Percentiles rank a stretch among this genome's conserved stretches.
Evolutionary conservation across 2,888 invertebrate genomes (phyloP).

Genomic region (Sussaba pulchella): DNA sequence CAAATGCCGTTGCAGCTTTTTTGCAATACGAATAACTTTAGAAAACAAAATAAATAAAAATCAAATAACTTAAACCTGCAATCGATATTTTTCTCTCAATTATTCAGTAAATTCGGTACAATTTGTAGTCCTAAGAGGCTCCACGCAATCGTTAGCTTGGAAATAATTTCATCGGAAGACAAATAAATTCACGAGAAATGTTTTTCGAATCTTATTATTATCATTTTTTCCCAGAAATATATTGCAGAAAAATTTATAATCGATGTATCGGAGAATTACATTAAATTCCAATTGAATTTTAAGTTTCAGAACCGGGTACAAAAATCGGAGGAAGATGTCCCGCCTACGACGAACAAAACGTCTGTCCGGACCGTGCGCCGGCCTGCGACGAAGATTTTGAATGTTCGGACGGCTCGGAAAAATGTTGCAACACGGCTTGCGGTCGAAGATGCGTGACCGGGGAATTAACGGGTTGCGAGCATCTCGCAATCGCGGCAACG

Average conservation of each 20-base stretch:
- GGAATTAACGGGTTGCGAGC: constrained; percentile 87
- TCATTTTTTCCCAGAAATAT: no score
- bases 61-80: no score
- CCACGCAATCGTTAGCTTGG: no score
- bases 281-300: not conserved
- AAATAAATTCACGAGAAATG: no score
- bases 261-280: not conserved
- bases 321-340: constrained; percentile 80
- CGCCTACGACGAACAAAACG: constrained; percentile 79
- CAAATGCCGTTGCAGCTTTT: not conserved
- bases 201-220: no score
- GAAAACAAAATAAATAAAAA: no score
- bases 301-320: constrained; percentile 73
- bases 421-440: constrained; percentile 90
- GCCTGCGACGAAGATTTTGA: constrained; percentile 87
- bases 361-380: constrained; percentile 87
- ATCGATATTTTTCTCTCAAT: no score
- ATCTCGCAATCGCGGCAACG: constrained; percentile 87
- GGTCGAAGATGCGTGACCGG: constrained; percentile 84
- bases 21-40: no score
- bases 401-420: constrained; percentile 86
- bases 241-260: not conserved
- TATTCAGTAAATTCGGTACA: no score
- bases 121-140: no score
- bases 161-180: no score